Base-by-base conservation (phyloP, 23 tunicate genomes). In the Halocynthia roretzi region DNA sequence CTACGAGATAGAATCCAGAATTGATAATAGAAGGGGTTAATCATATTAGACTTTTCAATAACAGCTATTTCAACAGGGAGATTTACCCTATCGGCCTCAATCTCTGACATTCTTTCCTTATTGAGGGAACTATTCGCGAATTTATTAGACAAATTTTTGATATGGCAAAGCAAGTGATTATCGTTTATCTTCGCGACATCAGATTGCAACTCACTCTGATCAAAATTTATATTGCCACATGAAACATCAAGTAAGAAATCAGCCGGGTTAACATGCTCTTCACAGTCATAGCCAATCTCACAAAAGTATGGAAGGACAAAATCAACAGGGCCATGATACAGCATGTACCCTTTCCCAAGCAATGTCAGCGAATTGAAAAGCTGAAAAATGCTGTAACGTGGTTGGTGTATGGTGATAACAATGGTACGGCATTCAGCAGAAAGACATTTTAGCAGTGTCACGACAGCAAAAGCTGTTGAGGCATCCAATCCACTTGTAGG, bases 231-330 rank as follows among this genome's bases (percentile, higher is more conserved):
- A 71, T 86, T 87, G n/a, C 98, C 98, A 70, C 86, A 86, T 55
- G 86, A 77, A 53, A 92, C 87, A 75, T 92, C 98, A 20, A 92
- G 85, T 60, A 85, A 86, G 56, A 92, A 92, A 69, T 92, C 98
- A 51, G 98, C 92, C 22, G 98, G 98, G 63, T 92, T 92, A 76
- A 86, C 82, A 82, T 92, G 92, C 72, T 79, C 84, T 63, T 92
- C 80, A 67, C 98, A 92, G 52, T 66, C 64, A 75, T 92, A 92
- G 11, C 98, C 98, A 48, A 92, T 71, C 17, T 51, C 56, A 73
- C 86, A 85, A 68, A 92, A 92, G 66, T 86, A 85, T 6, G 82
- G 84, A 73, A 92, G 57, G 23, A 81, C 81, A 62, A 70, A 51
- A 44, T 79, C 72, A 53, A 70, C 51, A 53, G 87, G 70, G 7